A percentile compares a stretch with the other conserved stretches of the same genome.
These are phyloP conservation scores for Anodontia alba DNA, from an alignment of 2,888 invertebrate species.

Conservation along the genomic window DNA sequence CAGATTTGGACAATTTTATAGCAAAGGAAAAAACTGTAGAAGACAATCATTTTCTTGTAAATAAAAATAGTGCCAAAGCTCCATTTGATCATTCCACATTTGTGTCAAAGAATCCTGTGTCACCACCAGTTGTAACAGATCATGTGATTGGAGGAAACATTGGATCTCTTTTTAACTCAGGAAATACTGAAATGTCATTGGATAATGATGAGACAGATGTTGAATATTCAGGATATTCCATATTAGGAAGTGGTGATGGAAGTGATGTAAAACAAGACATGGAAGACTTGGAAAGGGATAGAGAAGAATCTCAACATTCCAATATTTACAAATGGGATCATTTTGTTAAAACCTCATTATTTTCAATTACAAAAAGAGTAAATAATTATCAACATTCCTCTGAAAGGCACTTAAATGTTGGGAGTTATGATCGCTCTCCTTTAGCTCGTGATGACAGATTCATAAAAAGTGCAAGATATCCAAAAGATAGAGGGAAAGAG, in stretches of 20 bases:
- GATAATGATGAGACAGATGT: conserved; percentile 52
- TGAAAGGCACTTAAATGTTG: conserved; percentile 19
- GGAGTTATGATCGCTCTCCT: conserved; percentile 35
- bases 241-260: conserved; percentile 30
- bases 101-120: conserved; percentile 2
- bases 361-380: neutral
- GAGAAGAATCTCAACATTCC: conserved; percentile 15
- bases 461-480: conserved; percentile 34
- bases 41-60: conserved; percentile 12
- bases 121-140: conserved; percentile 20
- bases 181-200: conserved; percentile 8
- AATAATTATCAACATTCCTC: neutral
- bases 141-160: conserved; percentile 50
- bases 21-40: conserved; percentile 28
- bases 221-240: conserved; percentile 49
- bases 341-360: conserved; percentile 6
- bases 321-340: neutral
- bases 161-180: conserved; percentile 35
- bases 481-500: conserved; percentile 51
- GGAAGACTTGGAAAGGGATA: neutral
- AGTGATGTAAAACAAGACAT: neutral
- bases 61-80: conserved; percentile 40
- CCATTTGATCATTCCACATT: neutral
- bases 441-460: conserved; percentile 45
- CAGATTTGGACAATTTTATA: conserved; percentile 37